Base-by-base conservation (phyloP, 2,888 invertebrate genomes). In the Sarcophaga carnaria region DNA sequence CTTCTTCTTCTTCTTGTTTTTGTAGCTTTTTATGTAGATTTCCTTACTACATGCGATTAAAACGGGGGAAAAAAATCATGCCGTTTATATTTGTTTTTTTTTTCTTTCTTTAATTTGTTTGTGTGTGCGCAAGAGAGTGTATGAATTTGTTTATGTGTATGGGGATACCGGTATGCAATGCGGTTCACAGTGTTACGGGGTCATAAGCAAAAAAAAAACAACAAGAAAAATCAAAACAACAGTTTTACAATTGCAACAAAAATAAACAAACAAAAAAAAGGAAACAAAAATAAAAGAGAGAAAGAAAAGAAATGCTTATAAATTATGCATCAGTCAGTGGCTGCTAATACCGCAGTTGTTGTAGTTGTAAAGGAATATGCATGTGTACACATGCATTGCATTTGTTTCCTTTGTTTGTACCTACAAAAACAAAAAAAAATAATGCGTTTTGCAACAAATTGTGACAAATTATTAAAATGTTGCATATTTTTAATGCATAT, bases 161-260 rank as follows among this genome's bases (percentile, higher is more conserved):
- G 86, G 88, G 88, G 89, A 88, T 89, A 89, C 90, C 90, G 90
- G 89, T 89, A 88, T 88, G 84, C 83, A 85, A 80, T 84, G 83
- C 83, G 86, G 83, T 80, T 74, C 69, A 80, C 81, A 86, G 83
- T 86, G 83, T 86, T 79, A 86, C 83, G 83, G 83, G 72, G 80
- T 83, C 71, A 83, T 62, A 78, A 77, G 67, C 62, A 83, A 77
- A 17, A 62, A 64, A 62, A 66, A 83, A 78, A 20, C 20, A 64
- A 63, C 10, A 25, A 45, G 22, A 70, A 54, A 45, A 17, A 75
- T 14, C 27, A 62, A 75, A 49, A 69, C 54, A 69, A 22, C 69
- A n/a, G 62, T 20, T 62, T 62, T 62, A 62, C 17, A 62, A 62
- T 62, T 22, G 22, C 47, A 49, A 69, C 37, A 69, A 69, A 14